Evolutionary conservation across 2,888 invertebrate genomes (phyloP), one percentile per base, ranked within the genome.

Genomic region (Cabera pusaria): DNA sequence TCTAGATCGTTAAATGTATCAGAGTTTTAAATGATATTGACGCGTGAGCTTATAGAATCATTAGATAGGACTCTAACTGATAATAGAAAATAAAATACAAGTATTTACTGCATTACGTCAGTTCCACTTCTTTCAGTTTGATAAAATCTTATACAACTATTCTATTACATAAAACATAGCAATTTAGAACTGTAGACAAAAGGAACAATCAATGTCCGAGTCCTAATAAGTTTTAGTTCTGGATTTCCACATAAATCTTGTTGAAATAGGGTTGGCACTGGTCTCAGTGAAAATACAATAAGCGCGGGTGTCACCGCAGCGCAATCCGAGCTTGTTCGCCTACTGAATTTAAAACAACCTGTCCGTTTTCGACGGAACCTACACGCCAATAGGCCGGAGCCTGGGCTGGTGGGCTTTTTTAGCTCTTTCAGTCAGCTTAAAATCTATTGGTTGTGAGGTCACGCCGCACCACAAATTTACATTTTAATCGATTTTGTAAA

Each of bases 341-440:
- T 44, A 43, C 63, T 67, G 75, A 73, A 76, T 77, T 66, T 68
- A 58, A 74, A 75, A 64, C 55, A 62, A 56, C 57, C 58, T 46
- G 48, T 40, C 60, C 44, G 50, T 52, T 68, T 57, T 46, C 43
- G 57, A 57, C 56, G 35, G 59, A 66, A 63, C 60, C 56, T 64
- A 46, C 35, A 34, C 44, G 50, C 35, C 32, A 38, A 27, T 44
- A 28, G 25, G 19, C 25, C 17, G 29, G 17, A 38, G 29, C 23
- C 5, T n/a, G n/a, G n/a, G n/a, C n/a, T n/a, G n/a, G n/a, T n/a
- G n/a, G 29, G 24, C 33, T 19, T 28, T 36, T 43, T 43, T 49
- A 20, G 40, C 25, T 27, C 18, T 35, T 39, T 29, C 21, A 21
- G 21, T n/a, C n/a, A 8, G 28, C 44, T 46, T 42, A 43, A 23